Base-by-base conservation (phyloP, 92 coral and sea anemone genomes). In the Porites rus region DNA sequence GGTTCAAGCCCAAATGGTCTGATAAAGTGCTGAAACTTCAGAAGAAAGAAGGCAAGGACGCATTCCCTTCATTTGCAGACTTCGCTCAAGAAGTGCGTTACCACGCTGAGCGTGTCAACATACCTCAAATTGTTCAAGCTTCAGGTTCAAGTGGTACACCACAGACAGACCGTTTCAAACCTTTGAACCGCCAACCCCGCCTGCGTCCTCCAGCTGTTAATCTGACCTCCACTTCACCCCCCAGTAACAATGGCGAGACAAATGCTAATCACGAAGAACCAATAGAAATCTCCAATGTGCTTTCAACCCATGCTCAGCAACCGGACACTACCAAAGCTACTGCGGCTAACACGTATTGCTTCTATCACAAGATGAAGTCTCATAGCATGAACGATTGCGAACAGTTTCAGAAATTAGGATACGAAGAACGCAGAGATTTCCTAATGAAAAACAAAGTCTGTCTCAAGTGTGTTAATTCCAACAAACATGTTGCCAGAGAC, bases 391-490 rank as follows among this genome's bases (percentile, higher is more conserved):
- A 13, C 10, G 60, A 54, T 13, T 54, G 60, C 13, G 60, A 54
- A 13, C 60, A 54, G 60, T 54, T 54, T 54, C 60, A 9, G 10
- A 54, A 7, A 13, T 62, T 89, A 14, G 84, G 89, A 59, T 87
- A 86, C 22, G 90, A 92, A 24, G 67, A 89, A 24, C 84, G 87
- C 25, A 89, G 79, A 84, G 89, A 91, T n/a, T 94, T 94, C 74
- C 19, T 94, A 20, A 78, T 71, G 60, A 54, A 54, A 54, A 10
- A 54, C 60, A 54, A 13, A 6, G 13, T 54, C 60, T 54, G 10
- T 13, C 60, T 54, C 60, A 54, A 54, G 60, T 54, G 60, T 54
- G 60, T 54, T 13, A 54, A 13, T 13, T 54, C 92, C 19, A 68
- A 82, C 80, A 65, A 88, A 13, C 89, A 87, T 63, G 70, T 82